Percentiles rank a stretch among this genome's conserved stretches.
Evolutionary conservation across 1,140 invertebrate species (phyloP).

Genomic region (Drosophila erecta): DNA sequence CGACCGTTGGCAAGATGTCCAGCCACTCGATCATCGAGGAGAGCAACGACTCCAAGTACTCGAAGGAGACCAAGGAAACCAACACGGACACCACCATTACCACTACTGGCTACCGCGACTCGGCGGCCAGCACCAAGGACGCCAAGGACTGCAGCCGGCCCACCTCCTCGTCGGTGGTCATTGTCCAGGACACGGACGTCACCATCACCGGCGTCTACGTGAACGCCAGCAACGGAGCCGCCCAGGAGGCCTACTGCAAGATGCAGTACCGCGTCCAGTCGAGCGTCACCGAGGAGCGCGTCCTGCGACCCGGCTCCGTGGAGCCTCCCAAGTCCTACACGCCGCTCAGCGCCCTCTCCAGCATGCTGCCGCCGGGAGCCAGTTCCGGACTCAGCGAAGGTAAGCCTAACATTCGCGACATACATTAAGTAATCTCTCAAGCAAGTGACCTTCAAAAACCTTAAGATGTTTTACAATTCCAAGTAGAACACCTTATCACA

Average conservation of each 20-base stretch:
- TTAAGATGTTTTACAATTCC: background rate
- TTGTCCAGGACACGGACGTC: slow-evolving; percentile 93
- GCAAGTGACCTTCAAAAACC: too few species aligned
- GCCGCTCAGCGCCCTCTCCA: slow-evolving; percentile 92
- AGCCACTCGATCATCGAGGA: slow-evolving; percentile 75
- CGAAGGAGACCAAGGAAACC: slow-evolving; percentile 87
- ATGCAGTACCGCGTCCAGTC: slow-evolving; percentile 90
- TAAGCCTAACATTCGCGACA: slow-evolving; percentile 27
- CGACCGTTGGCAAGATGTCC: slow-evolving; percentile 84
- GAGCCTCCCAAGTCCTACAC: slow-evolving; percentile 93
- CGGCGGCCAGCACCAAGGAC: slow-evolving; percentile 74
- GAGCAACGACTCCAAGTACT: slow-evolving; percentile 85
- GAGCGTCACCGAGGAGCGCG: slow-evolving; percentile 83
- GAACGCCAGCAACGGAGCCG: slow-evolving; percentile 90
- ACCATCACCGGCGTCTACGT: slow-evolving; percentile 93
- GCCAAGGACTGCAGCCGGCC: slow-evolving; percentile 79
- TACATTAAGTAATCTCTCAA: too few species aligned
- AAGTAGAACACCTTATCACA: background rate
- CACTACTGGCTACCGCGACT: slow-evolving; percentile 73
- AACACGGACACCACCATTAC: slow-evolving; percentile 85
- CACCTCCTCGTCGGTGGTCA: slow-evolving; percentile 87
- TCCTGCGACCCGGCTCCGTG: slow-evolving; percentile 89
- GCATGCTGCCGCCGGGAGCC: slow-evolving; percentile 92
- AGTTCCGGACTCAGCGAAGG: slow-evolving; percentile 67
- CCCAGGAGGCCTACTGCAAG: slow-evolving; percentile 92